Conservation (phyloP, 2,797 vertebrate species). For the Coreius guichenoti region DNA sequence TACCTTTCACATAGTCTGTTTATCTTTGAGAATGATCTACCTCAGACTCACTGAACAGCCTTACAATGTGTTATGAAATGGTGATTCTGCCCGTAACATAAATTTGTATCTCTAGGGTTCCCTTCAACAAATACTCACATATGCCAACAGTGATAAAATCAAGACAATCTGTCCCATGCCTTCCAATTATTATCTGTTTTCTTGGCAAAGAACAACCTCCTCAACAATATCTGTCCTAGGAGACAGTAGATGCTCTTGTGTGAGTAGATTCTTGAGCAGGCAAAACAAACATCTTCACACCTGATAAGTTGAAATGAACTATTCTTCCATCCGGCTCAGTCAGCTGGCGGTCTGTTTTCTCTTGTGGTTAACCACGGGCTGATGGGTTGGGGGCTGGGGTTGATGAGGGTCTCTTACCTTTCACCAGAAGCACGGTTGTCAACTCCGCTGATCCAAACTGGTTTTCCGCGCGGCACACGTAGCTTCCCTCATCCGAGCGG, state of each 20-base stretch:
- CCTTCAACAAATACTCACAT: conserved; percentile 16
- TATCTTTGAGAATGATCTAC: background rate
- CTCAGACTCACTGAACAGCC: background rate
- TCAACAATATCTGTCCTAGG: background rate
- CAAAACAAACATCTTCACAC: conserved; percentile 36
- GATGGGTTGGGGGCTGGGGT: conserved; percentile 70
- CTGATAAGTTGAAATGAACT: conserved; percentile 21
- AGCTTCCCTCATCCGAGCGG: conserved; percentile 91
- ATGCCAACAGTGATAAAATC: conserved; percentile 4
- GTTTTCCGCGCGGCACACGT: conserved; percentile 90
- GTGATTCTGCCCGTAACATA: background rate
- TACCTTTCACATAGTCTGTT: background rate
- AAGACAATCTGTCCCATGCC: conserved; percentile 22
- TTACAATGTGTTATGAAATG: background rate
- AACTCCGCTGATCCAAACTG: conserved; percentile 94
- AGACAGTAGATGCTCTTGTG: background rate
- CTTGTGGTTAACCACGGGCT: conserved; percentile 37
- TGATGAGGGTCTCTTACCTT: conserved; percentile 85
- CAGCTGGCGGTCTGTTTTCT: conserved; percentile 9
- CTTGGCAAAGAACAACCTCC: background rate
- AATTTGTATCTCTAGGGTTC: background rate
- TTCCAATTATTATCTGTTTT: conserved; percentile 16
- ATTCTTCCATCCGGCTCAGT: conserved; percentile 2
- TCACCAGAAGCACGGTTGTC: conserved; percentile 87
- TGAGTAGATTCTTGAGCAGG: background rate